Evolutionary conservation across 2,113 vertebrate species (phyloP).

Genomic region (Varanus komodoensis): DNA sequence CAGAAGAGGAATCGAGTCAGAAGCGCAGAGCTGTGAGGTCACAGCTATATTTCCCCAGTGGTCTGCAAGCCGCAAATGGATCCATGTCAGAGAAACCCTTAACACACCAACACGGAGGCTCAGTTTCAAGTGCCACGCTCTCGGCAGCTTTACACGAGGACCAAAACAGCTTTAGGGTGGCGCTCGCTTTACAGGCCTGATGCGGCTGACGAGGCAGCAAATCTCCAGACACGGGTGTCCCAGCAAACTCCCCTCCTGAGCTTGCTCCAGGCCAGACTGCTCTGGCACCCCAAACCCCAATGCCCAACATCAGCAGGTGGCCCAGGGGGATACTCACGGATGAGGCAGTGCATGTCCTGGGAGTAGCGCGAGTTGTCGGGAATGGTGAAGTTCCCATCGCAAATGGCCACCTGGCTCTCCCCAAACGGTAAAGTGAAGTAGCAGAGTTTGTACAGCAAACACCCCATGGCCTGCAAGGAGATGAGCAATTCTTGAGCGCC

Average conservation of each 20-base stretch:
- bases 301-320: not conserved
- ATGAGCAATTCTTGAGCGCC: not conserved
- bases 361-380: constrained; percentile 97
- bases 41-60: not conserved
- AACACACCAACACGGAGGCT: not conserved
- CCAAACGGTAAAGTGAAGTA: constrained; percentile 98
- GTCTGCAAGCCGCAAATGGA: not conserved
- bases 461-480: constrained; percentile 89
- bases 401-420: constrained; percentile 98
- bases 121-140: not conserved
- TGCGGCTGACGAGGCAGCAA: not conserved
- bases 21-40: not conserved
- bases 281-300: not conserved
- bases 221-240: not conserved
- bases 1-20: not conserved
- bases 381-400: constrained; percentile 97
- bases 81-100: not conserved
- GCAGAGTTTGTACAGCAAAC: constrained; percentile 96
- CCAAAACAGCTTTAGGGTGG: not conserved
- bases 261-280: no score
- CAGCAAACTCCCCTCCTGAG: not conserved
- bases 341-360: constrained; percentile 97
- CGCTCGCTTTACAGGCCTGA: not conserved
- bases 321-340: constrained; percentile 84
- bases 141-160: not conserved